Conservation (phyloP, 2,888 invertebrate genomes). For the Lottia gigantea region DNA sequence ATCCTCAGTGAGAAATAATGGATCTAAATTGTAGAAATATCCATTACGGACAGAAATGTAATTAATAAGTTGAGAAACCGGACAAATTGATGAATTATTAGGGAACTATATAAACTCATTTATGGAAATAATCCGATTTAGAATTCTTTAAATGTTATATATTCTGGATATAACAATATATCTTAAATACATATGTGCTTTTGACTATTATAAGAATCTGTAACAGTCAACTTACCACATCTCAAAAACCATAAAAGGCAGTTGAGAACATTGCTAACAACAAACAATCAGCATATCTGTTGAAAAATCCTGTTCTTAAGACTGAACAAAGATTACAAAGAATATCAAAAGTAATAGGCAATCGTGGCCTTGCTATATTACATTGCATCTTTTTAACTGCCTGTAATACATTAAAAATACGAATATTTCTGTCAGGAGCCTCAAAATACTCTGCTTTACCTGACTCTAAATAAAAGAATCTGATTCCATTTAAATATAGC, state of each 20-base stretch:
- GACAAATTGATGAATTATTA: neutral
- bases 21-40: neutral
- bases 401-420: neutral
- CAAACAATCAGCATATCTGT: constrained; percentile 3
- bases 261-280: neutral
- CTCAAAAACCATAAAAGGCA: constrained; percentile 22
- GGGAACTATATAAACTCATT: constrained; percentile 7
- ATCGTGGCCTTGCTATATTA: neutral
- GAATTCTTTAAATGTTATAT: constrained; percentile 8
- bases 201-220: neutral
- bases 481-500: constrained; percentile 16
- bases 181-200: neutral
- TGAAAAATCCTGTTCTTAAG: neutral
- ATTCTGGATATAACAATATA: neutral
- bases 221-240: constrained; percentile 18
- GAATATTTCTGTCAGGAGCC: neutral
- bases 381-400: neutral
- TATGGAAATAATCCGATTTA: constrained; percentile 13
- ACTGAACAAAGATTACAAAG: neutral
- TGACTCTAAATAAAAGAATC: constrained; percentile 12
- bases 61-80: neutral
- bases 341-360: neutral
- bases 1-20: neutral
- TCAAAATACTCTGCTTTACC: neutral
- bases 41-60: neutral